A percentile compares a stretch with the other conserved stretches of the same genome.
These are phyloP conservation scores for Larimichthys crocea DNA, from an alignment of 2,113 vertebrate species.

Conservation along the genomic window DNA sequence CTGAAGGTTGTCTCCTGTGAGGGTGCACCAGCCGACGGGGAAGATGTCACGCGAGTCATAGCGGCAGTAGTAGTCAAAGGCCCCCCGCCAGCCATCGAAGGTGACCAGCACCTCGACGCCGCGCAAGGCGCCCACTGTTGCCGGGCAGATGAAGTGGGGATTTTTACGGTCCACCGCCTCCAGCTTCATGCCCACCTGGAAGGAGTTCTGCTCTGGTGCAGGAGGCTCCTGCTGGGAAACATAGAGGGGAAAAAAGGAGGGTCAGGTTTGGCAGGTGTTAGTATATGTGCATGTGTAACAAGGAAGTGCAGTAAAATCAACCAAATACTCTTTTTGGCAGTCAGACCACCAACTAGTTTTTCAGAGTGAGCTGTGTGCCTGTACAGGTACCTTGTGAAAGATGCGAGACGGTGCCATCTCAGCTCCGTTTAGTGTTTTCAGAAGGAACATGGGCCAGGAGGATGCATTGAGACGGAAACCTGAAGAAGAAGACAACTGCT, in stretches of 20 bases:
- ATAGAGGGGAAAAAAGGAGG: slow-evolving; percentile 17
- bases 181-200: slow-evolving; percentile 98
- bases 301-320: background rate
- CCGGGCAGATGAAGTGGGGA: slow-evolving; percentile 99
- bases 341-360: background rate
- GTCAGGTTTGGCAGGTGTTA: slow-evolving; percentile 18
- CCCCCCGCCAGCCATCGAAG: slow-evolving; percentile 98
- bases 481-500: slow-evolving; percentile 59
- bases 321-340: background rate
- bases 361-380: slow-evolving; percentile 30
- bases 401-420: slow-evolving; percentile 98
- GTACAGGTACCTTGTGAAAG: slow-evolving; percentile 95
- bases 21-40: slow-evolving; percentile 96
- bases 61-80: slow-evolving; percentile 99
- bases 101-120: slow-evolving; percentile 98
- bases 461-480: slow-evolving; percentile 98
- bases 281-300: background rate
- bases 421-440: slow-evolving; percentile 98
- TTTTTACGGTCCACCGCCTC: slow-evolving; percentile 99
- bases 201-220: slow-evolving; percentile 95
- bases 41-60: slow-evolving; percentile 99
- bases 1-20: slow-evolving; percentile 99
- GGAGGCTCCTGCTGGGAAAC: slow-evolving; percentile 91
- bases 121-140: slow-evolving; percentile 97
- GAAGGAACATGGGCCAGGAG: slow-evolving; percentile 99